phyloP scores from a whole-genome alignment of 2,797 vertebrate genomes.

The Gymnoscopelus braueri region DNA sequence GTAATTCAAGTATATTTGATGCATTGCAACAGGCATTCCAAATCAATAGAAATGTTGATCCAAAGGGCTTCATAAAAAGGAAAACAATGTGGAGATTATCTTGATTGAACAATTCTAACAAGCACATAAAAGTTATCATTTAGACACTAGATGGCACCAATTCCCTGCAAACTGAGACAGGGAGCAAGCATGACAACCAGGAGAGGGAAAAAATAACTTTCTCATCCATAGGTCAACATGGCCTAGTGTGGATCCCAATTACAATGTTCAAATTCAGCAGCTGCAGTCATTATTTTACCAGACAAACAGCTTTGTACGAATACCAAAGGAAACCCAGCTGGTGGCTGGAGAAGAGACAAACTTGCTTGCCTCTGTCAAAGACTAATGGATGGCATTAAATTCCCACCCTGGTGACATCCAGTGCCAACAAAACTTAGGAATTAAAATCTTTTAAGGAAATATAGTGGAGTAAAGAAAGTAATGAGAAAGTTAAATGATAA shows the following conservation, averaged over 20 bases:
- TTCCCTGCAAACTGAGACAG: constrained; percentile 45
- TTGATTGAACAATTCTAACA: constrained; percentile 29
- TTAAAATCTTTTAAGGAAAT: constrained; percentile 26
- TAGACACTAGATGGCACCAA: constrained; percentile 68
- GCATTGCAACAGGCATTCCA: neutral
- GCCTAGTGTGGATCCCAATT: neutral
- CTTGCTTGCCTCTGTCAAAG: constrained; percentile 15
- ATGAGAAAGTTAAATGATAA: constrained; percentile 45
- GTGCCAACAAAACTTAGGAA: constrained; percentile 16
- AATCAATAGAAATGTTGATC: neutral
- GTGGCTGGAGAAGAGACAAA: constrained; percentile 5
- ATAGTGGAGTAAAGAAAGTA: constrained; percentile 20
- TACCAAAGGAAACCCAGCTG: neutral
- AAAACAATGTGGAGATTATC: constrained; percentile 43
- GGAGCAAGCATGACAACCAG: constrained; percentile 36
- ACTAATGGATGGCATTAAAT: constrained; percentile 19
- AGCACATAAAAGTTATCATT: constrained; percentile 26
- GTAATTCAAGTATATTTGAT: neutral
- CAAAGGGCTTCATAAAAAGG: constrained; percentile 40
- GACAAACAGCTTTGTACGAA: constrained; percentile 8
- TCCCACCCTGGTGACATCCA: constrained; percentile 50
- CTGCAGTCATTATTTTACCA: neutral
- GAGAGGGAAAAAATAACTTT: constrained; percentile 21
- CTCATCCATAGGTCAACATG: constrained; percentile 14
- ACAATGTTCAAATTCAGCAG: constrained; percentile 17